Evolutionary conservation across 1,140 invertebrate genomes (phyloP).

Genomic region (Chrysoperla carnea): DNA sequence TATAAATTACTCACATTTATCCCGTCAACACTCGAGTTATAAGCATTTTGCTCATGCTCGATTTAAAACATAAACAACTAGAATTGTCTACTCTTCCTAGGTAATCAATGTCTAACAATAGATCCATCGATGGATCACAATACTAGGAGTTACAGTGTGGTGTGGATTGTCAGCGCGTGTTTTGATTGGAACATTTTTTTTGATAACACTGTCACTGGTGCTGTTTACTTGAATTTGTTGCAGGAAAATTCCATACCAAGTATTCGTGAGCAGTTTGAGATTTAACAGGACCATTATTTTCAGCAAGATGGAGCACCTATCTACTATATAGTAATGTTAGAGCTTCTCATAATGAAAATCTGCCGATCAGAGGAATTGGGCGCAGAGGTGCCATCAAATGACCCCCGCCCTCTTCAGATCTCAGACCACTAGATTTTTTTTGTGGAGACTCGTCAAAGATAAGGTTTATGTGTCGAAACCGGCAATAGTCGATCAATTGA

Average conservation of each 20-base stretch:
- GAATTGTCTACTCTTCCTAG: too few relatives aligned
- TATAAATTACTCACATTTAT: too few relatives aligned
- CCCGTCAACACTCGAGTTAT: too few relatives aligned
- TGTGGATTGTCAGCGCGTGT: not conserved
- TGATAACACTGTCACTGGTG: not conserved
- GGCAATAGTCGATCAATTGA: not conserved
- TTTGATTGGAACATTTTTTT: not conserved
- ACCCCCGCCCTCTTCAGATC: conserved; percentile 22
- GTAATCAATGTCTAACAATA: too few relatives aligned
- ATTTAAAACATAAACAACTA: too few relatives aligned
- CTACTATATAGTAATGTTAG: conserved; percentile 16
- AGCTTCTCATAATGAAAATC: conserved; percentile 15
- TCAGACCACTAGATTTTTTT: conserved; percentile 23
- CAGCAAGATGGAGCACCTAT: conserved; percentile 20
- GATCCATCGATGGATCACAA: too few relatives aligned
- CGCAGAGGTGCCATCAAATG: conserved; percentile 19
- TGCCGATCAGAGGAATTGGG: conserved; percentile 23
- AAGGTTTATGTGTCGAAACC: conserved; percentile 8
- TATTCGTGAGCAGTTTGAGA: not conserved
- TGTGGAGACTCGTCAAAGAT: conserved; percentile 20
- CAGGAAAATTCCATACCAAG: not conserved
- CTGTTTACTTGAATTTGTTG: not conserved
- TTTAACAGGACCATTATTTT: conserved; percentile 7
- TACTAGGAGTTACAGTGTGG: not conserved
- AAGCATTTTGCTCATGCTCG: too few relatives aligned